Percentiles rank a stretch among this genome's conserved stretches.
phyloP scores from a whole-genome alignment of 2,888 invertebrate genomes.

The Eretmocerus hayati region DNA sequence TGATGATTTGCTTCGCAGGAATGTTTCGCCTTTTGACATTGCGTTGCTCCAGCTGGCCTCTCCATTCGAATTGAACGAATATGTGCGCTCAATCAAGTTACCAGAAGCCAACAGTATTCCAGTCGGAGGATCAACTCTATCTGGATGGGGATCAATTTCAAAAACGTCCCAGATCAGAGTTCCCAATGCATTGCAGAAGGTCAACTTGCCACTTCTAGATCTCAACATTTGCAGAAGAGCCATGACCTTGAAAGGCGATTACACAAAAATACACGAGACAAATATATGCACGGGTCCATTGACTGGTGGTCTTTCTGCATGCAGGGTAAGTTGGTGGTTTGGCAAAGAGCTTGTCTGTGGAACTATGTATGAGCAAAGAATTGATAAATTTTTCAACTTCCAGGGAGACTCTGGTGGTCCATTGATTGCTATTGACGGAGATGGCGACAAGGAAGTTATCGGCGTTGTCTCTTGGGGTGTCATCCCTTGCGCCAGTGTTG shows the following conservation, averaged over 20 bases:
- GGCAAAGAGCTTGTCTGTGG: neutral
- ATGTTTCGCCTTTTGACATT: slow-evolving; percentile 48
- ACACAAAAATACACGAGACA: slow-evolving; percentile 27
- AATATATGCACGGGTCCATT: slow-evolving; percentile 34
- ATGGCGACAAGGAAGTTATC: slow-evolving; percentile 53
- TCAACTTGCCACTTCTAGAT: slow-evolving; percentile 32
- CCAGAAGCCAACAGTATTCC: slow-evolving; percentile 35
- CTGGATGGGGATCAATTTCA: slow-evolving; percentile 49
- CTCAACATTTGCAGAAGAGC: slow-evolving; percentile 27
- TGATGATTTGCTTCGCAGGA: too few species aligned
- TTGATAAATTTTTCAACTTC: slow-evolving; percentile 14
- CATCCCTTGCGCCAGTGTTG: slow-evolving; percentile 45
- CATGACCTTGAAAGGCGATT: slow-evolving; percentile 25
- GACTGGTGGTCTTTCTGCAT: slow-evolving; percentile 19
- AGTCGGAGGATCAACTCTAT: slow-evolving; percentile 38
- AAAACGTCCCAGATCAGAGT: slow-evolving; percentile 20
- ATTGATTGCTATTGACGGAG: slow-evolving; percentile 28
- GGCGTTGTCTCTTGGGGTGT: slow-evolving; percentile 52
- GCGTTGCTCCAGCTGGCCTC: slow-evolving; percentile 47
- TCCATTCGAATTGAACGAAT: slow-evolving; percentile 35
- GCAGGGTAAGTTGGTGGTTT: slow-evolving; percentile 19
- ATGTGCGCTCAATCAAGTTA: slow-evolving; percentile 41
- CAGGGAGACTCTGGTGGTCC: slow-evolving; percentile 55
- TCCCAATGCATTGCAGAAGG: slow-evolving; percentile 38
- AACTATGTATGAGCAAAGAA: neutral